These are phyloP conservation scores for Harpalus rufipes DNA, from an alignment of 2,888 invertebrate species.

Conservation along the genomic window DNA sequence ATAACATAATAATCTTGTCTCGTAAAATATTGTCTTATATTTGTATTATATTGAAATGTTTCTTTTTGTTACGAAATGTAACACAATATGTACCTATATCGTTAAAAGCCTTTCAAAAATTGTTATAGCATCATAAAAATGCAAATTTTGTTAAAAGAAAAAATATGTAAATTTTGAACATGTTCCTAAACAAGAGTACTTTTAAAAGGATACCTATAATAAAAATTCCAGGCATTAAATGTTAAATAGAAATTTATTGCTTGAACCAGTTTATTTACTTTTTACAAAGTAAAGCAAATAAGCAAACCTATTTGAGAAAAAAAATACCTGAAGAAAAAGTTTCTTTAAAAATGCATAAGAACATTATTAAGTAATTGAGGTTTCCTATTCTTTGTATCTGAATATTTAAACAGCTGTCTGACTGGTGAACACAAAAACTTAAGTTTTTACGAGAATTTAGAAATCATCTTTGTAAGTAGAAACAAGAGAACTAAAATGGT, in stretches of 20 bases:
- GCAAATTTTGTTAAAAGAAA: background rate
- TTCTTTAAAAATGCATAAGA: no score
- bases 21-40: no score
- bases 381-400: background rate
- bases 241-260: no score
- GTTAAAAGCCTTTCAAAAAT: background rate
- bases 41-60: no score
- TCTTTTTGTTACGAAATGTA: no score
- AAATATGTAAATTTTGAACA: background rate
- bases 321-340: no score
- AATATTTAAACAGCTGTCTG: background rate
- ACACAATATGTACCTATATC: background rate
- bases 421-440: background rate
- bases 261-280: no score
- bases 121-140: background rate
- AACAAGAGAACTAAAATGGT: conserved; percentile 9
- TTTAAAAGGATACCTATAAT: background rate
- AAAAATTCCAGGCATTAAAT: no score
- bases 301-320: no score
- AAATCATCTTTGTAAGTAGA: conserved; percentile 3
- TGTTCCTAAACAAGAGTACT: background rate
- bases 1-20: no score
- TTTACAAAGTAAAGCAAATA: no score
- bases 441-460: background rate
- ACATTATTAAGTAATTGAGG: background rate